phyloP scores from a whole-genome alignment of 2,797 vertebrate species.

The Menidia menidia region DNA sequence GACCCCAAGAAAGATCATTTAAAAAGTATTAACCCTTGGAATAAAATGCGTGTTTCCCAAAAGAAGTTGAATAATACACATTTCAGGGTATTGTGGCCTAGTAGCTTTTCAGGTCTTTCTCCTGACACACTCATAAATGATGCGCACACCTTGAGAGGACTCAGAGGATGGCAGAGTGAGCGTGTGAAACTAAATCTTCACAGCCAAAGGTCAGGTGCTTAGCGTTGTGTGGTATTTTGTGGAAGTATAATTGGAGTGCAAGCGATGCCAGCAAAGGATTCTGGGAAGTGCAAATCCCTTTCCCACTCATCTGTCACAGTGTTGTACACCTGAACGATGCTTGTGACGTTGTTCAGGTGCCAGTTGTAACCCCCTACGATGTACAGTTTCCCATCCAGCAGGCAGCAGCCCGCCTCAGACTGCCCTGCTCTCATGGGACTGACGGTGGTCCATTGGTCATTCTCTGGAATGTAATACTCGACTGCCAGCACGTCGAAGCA shows the following conservation, averaged over 20 bases:
- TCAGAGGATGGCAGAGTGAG: slow-evolving; percentile 36
- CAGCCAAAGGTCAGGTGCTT: slow-evolving; percentile 61
- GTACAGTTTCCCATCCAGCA: slow-evolving; percentile 92
- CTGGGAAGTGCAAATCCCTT: slow-evolving; percentile 95
- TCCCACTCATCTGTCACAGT: slow-evolving; percentile 96
- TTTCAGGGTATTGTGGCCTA: slow-evolving; percentile 6
- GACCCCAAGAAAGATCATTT: slow-evolving; percentile 1
- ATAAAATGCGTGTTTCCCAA: not conserved
- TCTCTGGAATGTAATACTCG: slow-evolving; percentile 92
- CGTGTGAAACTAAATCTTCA: slow-evolving; percentile 49
- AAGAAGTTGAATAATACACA: slow-evolving; percentile 12
- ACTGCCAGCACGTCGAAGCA: slow-evolving; percentile 95
- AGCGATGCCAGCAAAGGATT: slow-evolving; percentile 94
- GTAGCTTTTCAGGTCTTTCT: slow-evolving; percentile 28
- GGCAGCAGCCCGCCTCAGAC: slow-evolving; percentile 94
- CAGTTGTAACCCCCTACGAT: slow-evolving; percentile 96
- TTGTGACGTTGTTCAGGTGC: slow-evolving; percentile 97
- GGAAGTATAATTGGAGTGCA: slow-evolving; percentile 91
- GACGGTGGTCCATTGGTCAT: slow-evolving; percentile 95
- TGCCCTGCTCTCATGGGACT: slow-evolving; percentile 95
- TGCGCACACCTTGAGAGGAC: slow-evolving; percentile 34
- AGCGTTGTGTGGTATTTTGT: slow-evolving; percentile 83
- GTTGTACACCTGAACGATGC: slow-evolving; percentile 97
- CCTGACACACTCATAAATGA: slow-evolving; percentile 10
- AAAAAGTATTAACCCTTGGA: slow-evolving; percentile 2